Conservation (phyloP, 2,113 vertebrate species). For the Danio rerio region DNA sequence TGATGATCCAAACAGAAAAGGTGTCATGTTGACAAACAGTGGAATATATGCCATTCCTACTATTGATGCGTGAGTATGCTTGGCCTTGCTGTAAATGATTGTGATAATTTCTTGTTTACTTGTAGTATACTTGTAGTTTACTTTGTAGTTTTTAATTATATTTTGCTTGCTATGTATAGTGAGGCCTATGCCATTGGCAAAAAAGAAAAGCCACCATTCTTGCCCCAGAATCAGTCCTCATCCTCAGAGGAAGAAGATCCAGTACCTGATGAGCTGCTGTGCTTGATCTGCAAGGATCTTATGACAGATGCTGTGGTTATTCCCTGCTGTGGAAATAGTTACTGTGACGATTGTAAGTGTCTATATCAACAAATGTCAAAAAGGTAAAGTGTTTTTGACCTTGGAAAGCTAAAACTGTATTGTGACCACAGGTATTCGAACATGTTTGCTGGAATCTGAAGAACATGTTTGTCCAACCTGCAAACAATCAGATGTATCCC, state of each 20-base stretch:
- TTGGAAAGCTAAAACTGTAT: background rate
- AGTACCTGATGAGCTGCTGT: slow-evolving; percentile 90
- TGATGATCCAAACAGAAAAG: slow-evolving; percentile 93
- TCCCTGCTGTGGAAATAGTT: slow-evolving; percentile 98
- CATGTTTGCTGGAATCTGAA: slow-evolving; percentile 91
- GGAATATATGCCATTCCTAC: slow-evolving; percentile 94
- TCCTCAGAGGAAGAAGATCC: slow-evolving; percentile 86
- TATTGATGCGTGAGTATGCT: slow-evolving; percentile 89
- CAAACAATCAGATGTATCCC: slow-evolving; percentile 90
- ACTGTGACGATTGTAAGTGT: slow-evolving; percentile 96
- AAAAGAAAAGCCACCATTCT: slow-evolving; percentile 93
- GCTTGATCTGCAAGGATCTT: slow-evolving; percentile 93
- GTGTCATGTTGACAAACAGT: slow-evolving; percentile 96
- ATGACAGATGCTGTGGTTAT: slow-evolving; percentile 96
- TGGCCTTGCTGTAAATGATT: background rate
- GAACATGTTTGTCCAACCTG: slow-evolving; percentile 93
- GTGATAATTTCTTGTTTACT: too few relatives aligned
- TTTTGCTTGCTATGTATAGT: slow-evolving; percentile 66
- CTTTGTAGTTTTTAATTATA: background rate
- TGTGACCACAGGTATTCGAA: slow-evolving; percentile 86
- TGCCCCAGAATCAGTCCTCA: slow-evolving; percentile 81
- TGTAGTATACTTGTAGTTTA: too few relatives aligned
- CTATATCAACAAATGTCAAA: background rate
- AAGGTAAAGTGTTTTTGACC: background rate
- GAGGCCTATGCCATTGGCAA: slow-evolving; percentile 95